These are phyloP conservation scores for Laticauda colubrina DNA, from an alignment of 2,113 vertebrate species.

Conservation along the genomic window DNA sequence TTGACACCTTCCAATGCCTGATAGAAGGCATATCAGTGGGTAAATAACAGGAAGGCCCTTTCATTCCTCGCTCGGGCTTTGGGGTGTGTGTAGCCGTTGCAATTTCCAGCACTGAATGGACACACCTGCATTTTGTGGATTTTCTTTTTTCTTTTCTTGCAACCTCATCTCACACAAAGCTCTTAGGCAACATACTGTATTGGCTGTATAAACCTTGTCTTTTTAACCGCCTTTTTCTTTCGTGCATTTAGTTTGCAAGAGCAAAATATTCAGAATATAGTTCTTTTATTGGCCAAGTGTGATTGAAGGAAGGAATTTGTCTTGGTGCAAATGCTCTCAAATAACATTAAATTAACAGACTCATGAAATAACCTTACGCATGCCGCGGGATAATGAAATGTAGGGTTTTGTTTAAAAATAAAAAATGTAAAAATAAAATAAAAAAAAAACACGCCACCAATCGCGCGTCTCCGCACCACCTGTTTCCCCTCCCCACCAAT, in stretches of 20 bases:
- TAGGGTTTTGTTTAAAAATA: background rate
- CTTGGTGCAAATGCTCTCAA: no score
- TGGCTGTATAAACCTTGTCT: background rate
- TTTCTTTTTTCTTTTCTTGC: background rate
- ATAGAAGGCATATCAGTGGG: background rate
- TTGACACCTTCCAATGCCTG: background rate
- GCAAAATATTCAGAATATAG: background rate
- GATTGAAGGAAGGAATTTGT: no score
- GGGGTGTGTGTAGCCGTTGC: no score
- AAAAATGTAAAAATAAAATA: background rate
- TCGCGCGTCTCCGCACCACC: no score
- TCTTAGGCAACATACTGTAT: background rate
- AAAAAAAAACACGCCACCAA: background rate
- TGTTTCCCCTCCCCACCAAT: no score
- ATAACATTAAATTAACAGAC: no score
- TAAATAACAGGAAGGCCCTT: background rate
- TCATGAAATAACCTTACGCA: background rate
- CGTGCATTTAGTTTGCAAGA: background rate
- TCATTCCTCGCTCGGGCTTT: background rate
- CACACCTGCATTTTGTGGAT: background rate
- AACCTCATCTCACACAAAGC: background rate
- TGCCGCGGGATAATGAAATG: background rate
- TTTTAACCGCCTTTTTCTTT: background rate
- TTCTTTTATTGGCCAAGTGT: no score
- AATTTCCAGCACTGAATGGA: background rate